phyloP scores from a whole-genome alignment of 2,888 invertebrate genomes.

The Megaustenia siamemsis region DNA sequence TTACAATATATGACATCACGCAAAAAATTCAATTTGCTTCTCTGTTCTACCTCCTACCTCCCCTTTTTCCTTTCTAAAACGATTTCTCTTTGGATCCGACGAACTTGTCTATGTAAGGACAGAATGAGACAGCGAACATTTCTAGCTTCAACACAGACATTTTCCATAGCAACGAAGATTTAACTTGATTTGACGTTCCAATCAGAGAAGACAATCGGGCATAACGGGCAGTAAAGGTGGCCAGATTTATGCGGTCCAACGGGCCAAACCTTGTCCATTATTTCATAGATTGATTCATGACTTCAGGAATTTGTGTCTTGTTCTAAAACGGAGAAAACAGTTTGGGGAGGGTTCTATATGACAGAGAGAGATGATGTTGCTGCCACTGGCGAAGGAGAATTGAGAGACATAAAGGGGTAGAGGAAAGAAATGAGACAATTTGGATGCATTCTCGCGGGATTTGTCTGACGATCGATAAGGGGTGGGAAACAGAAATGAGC shows the following conservation, averaged over 20 bases:
- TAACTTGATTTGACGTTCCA: conserved; percentile 21
- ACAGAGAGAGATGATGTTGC: background rate
- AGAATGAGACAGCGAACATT: background rate
- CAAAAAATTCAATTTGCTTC: background rate
- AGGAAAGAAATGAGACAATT: conserved; percentile 4
- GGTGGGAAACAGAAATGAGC: conserved; percentile 23
- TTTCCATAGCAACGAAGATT: background rate
- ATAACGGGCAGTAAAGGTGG: conserved; percentile 5
- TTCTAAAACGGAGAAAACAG: background rate
- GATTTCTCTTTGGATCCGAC: background rate
- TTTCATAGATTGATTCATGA: conserved; percentile 31
- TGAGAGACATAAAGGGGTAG: background rate
- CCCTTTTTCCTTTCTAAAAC: background rate
- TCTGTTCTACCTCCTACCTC: too few relatives aligned
- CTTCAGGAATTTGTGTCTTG: background rate
- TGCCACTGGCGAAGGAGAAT: background rate
- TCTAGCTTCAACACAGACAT: background rate
- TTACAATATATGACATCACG: background rate
- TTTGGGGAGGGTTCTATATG: background rate
- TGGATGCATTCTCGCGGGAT: background rate
- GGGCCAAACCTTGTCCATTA: background rate
- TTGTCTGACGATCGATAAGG: background rate
- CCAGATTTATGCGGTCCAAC: conserved; percentile 11
- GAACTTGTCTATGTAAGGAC: background rate
- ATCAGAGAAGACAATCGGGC: conserved; percentile 33